Evolutionary conservation across 2,113 vertebrate species (phyloP), one percentile per base, ranked within the genome.

Genomic region (Polypterus senegalus): DNA sequence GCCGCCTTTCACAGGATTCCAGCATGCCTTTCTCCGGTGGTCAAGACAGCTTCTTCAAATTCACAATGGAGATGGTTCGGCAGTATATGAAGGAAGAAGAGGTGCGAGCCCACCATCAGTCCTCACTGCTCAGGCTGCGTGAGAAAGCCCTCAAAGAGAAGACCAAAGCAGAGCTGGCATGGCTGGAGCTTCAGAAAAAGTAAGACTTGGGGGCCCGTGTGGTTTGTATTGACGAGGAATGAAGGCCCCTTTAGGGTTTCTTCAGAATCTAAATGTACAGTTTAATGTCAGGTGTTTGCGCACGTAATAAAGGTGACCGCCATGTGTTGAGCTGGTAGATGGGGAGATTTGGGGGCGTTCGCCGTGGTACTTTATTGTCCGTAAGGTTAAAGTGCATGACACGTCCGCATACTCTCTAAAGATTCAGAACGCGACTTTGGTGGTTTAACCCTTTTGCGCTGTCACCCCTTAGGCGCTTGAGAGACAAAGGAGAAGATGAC

Each of bases 51-150:
- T 98, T 98, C 73, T 95, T 91, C 6, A 90, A 89, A 69, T 98
- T 98, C 76, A 98, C 94, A 4, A 97, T 97, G 94, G 91, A 93
- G 71, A 96, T 98, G 93, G 96, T 99, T 8, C 88, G 90, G 3
- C 96, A 97, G 68, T 95, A 97, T 69, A 97, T 97, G 95, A 93
- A 91, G 57, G 96, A 99, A 58, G 93, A 97, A 66, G 95, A 99
- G 65, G 88, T 97, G 64, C 76, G 96, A 43, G 89, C 95, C 7
- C 90, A 92, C 71, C 96, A 99, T 72, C 95, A 99, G 69, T 92
- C 89, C 65, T 93, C 94, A 0, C 78, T 99, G 7, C 82, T 99
- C 62, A 88, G 81, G 43, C 90, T 99, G 9, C 89, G 93, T 2
- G 92, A 98, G 73, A 94, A 92, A 71, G 96, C 95, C n/a, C 78